These are phyloP conservation scores for Ernsta delagoae DNA, from an alignment of 2,888 invertebrate genomes.

Conservation along the genomic window DNA sequence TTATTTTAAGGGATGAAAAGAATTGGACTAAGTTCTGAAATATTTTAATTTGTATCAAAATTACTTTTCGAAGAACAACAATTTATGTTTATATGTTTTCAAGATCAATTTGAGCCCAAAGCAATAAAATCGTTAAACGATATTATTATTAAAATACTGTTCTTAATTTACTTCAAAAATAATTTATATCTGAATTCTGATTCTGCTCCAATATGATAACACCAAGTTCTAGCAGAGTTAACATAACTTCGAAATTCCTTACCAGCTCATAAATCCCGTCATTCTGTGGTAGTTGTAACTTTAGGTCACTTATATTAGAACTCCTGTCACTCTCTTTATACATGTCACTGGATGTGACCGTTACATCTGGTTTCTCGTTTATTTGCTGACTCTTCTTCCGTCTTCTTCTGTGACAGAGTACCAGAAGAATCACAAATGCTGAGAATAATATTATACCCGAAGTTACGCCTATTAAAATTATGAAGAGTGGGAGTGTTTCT, in stretches of 20 bases:
- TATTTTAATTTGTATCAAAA: too few species aligned
- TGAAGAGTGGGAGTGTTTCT: conserved; percentile 91
- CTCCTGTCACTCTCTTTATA: conserved; percentile 93
- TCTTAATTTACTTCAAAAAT: not conserved
- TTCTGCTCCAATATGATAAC: too few species aligned
- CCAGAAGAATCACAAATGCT: conserved; percentile 91
- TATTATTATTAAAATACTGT: too few species aligned
- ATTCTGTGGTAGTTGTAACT: conserved; percentile 93
- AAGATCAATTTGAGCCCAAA: too few species aligned
- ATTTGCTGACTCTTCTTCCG: conserved; percentile 77
- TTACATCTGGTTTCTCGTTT: conserved; percentile 86
- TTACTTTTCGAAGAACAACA: too few species aligned
- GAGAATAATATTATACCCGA: conserved; percentile 94
- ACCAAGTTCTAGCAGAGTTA: too few species aligned
- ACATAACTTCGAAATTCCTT: conserved; percentile 49
- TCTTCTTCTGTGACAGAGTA: conserved; percentile 89
- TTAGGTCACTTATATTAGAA: conserved; percentile 96
- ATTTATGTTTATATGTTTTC: too few species aligned
- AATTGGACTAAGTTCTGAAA: too few species aligned
- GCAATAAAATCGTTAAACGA: too few species aligned
- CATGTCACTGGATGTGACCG: conserved; percentile 70
- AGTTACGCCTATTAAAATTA: conserved; percentile 93
- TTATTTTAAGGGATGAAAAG: too few species aligned
- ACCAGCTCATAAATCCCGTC: conserved; percentile 91
- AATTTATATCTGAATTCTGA: not conserved